Conservation (phyloP, 1,140 invertebrate genomes). For the Drosophila fuyamai region DNA sequence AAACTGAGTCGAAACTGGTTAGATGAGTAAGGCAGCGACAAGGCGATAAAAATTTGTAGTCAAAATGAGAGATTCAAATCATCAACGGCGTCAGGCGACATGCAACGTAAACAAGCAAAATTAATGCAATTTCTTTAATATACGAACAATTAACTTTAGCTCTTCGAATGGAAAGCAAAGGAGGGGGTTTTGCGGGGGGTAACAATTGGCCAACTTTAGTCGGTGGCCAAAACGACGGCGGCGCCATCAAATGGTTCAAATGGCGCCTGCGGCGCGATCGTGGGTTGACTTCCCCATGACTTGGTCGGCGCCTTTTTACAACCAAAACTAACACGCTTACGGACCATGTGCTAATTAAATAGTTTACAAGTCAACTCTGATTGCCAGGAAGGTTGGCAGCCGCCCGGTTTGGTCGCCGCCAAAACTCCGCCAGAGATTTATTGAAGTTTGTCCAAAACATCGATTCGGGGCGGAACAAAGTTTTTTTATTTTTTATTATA, state of each 20-base stretch:
- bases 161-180: slow-evolving; percentile 1
- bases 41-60: slow-evolving; percentile 74
- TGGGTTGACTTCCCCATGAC: slow-evolving; percentile 55
- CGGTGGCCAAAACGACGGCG: slow-evolving; percentile 54
- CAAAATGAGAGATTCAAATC: slow-evolving; percentile 59
- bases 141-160: slow-evolving; percentile 62
- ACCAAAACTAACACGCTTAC: slow-evolving; percentile 77
- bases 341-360: slow-evolving; percentile 77
- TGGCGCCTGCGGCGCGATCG: slow-evolving; percentile 65
- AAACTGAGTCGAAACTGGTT: slow-evolving; percentile 61
- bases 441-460: slow-evolving; percentile 41
- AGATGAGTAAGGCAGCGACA: slow-evolving; percentile 30
- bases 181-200: slow-evolving; percentile 4
- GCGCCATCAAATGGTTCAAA: slow-evolving; percentile 72
- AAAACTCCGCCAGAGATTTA: slow-evolving; percentile 47
- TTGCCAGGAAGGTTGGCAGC: slow-evolving; percentile 51
- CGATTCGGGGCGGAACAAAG: slow-evolving; percentile 27
- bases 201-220: slow-evolving; percentile 36
- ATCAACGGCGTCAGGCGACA: slow-evolving; percentile 49
- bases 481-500: slow-evolving; percentile 35
- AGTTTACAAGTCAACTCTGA: slow-evolving; percentile 78
- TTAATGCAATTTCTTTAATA: slow-evolving; percentile 74
- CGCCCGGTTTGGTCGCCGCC: slow-evolving; percentile 22
- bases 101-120: slow-evolving; percentile 73
- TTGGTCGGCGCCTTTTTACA: slow-evolving; percentile 77